These are phyloP conservation scores for Zhuqinia jingwanae DNA, from an alignment of 2,888 invertebrate genomes.

Conservation along the genomic window DNA sequence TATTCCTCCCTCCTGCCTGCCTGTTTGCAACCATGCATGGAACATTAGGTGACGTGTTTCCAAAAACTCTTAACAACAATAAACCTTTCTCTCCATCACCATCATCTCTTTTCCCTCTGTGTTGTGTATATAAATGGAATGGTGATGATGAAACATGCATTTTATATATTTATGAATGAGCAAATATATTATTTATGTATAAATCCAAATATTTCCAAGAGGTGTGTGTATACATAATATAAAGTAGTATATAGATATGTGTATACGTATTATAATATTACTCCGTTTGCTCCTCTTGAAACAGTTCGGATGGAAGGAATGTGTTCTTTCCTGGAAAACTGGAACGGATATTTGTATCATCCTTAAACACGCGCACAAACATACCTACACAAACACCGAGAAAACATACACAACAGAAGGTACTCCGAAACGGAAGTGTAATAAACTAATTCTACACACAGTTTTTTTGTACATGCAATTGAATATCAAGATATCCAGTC, in stretches of 20 bases:
- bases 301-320: background rate
- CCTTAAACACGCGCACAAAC: background rate
- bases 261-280: background rate
- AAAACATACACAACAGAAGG: background rate
- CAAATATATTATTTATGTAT: slow-evolving; percentile 2
- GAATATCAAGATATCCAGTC: no score
- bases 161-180: background rate
- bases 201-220: background rate
- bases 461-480: no score
- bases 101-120: background rate
- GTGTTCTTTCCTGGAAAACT: slow-evolving; percentile 16
- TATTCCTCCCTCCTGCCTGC: slow-evolving; percentile 26
- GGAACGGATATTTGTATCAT: slow-evolving; percentile 12
- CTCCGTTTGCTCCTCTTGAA: no score
- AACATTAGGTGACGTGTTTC: slow-evolving; percentile 76
- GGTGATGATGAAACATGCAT: background rate
- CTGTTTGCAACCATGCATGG: slow-evolving; percentile 73
- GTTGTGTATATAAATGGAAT: background rate
- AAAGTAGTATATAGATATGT: slow-evolving; percentile 10
- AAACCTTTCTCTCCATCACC: slow-evolving; percentile 37
- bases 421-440: no score
- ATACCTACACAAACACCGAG: background rate
- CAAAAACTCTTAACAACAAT: slow-evolving; percentile 65
- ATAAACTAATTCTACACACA: no score
- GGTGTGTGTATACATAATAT: background rate